phyloP scores from a whole-genome alignment of 1,140 invertebrate genomes.

The Lasioglossum albipes region DNA sequence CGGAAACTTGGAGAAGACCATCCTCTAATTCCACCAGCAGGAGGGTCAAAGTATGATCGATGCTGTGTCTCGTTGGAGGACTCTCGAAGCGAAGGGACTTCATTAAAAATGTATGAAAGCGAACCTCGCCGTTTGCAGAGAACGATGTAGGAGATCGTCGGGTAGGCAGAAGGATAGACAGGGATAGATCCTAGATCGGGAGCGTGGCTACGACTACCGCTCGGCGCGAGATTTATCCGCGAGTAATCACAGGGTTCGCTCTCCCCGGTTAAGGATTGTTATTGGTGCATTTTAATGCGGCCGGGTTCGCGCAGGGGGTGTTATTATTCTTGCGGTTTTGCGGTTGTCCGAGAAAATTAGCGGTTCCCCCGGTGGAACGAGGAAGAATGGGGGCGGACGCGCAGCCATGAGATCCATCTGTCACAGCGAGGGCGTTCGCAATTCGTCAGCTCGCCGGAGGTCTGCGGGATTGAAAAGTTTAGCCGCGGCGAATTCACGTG shows the following conservation, averaged over 20 bases:
- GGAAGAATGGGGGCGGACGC: background rate
- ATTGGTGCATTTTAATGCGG: constrained; percentile 73
- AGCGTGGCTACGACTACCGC: constrained; percentile 64
- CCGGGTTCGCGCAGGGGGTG: constrained; percentile 61
- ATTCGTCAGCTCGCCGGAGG: constrained; percentile 61
- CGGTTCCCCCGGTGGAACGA: constrained; percentile 58
- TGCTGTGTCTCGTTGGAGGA: constrained; percentile 1
- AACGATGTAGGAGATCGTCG: no score
- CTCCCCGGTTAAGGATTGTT: constrained; percentile 66
- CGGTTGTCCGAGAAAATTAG: constrained; percentile 75
- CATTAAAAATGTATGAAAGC: constrained; percentile 62
- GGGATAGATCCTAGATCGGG: constrained; percentile 53
- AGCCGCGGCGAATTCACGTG: constrained; percentile 54
- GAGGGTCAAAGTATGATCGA: constrained; percentile 28
- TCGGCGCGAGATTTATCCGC: constrained; percentile 71
- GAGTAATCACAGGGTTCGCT: constrained; percentile 71
- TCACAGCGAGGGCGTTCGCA: constrained; percentile 67
- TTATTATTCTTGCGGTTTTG: constrained; percentile 75
- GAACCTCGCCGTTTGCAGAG: background rate
- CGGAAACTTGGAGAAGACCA: background rate
- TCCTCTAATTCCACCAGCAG: background rate
- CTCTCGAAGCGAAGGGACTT: constrained; percentile 12
- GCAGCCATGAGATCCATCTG: constrained; percentile 70
- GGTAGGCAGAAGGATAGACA: no score
- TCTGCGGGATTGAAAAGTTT: constrained; percentile 58